Conservation (phyloP, 2,888 invertebrate genomes). For the Drosophila diplacantha region DNA sequence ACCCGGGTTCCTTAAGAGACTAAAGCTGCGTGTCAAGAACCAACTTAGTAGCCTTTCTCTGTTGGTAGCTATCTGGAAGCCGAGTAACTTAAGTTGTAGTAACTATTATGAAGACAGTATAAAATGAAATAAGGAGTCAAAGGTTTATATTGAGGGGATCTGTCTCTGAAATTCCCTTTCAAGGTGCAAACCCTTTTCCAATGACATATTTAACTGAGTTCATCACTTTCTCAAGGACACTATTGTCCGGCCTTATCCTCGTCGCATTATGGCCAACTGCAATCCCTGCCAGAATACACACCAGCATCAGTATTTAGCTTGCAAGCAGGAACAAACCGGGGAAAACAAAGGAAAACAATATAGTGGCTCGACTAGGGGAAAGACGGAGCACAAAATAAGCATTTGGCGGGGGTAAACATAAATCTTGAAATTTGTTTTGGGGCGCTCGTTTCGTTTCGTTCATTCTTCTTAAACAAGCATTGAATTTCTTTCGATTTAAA, state of each 20-base stretch:
- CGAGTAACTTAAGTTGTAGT: too few species aligned
- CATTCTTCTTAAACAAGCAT: conserved; percentile 56
- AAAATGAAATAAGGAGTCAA: neutral
- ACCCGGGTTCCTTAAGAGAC: neutral
- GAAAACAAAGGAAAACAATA: conserved; percentile 1
- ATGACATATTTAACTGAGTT: neutral
- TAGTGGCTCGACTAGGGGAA: neutral
- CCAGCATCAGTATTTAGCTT: neutral
- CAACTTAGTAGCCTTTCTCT: neutral
- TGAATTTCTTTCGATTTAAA: conserved; percentile 68
- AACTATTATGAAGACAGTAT: neutral
- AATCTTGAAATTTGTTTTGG: conserved; percentile 47
- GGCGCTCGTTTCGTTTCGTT: conserved; percentile 31
- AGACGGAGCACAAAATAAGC: conserved; percentile 30
- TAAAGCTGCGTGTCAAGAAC: too few species aligned
- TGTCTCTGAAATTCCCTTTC: neutral
- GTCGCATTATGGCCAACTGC: neutral
- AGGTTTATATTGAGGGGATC: neutral
- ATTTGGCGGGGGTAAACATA: conserved; percentile 51
- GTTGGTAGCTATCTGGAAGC: too few species aligned
- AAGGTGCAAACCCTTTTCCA: neutral
- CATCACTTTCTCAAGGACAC: neutral
- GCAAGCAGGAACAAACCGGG: conserved; percentile 6
- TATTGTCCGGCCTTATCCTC: neutral
- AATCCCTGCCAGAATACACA: neutral